phyloP scores from a whole-genome alignment of 2,113 vertebrate species.

The Narcine bancroftii region DNA sequence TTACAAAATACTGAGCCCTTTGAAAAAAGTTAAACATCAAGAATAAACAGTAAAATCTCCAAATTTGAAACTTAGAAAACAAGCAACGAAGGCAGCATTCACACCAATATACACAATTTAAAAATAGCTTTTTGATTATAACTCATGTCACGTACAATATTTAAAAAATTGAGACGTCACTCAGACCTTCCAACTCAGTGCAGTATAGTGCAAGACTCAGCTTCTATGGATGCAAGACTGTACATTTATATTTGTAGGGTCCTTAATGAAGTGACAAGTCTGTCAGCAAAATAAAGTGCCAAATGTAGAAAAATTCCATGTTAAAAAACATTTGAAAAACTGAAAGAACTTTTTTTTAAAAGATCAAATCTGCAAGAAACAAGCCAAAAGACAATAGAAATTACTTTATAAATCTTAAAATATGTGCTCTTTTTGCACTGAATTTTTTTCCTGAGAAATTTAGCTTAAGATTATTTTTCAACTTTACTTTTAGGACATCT shows the following conservation, averaged over 20 bases:
- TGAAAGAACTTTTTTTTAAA: too few relatives aligned
- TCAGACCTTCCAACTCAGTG: slow-evolving; percentile 10
- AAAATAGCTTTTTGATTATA: not conserved
- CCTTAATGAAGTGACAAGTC: not conserved
- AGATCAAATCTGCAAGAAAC: not conserved
- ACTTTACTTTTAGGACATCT: not conserved
- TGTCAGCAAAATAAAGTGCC: slow-evolving; percentile 33
- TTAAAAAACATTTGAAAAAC: too few relatives aligned
- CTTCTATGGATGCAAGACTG: not conserved
- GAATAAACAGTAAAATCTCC: not conserved
- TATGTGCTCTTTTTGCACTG: slow-evolving; percentile 10
- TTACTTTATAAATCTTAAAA: not conserved
- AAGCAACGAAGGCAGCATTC: slow-evolving; percentile 3
- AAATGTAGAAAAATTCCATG: slow-evolving; percentile 5
- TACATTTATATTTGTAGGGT: slow-evolving; percentile 18
- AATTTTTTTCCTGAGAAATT: slow-evolving; percentile 7
- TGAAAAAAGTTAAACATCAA: slow-evolving; percentile 11
- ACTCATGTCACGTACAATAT: not conserved
- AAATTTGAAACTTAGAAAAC: not conserved
- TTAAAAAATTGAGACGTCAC: slow-evolving; percentile 21
- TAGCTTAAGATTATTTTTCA: not conserved
- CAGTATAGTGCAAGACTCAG: slow-evolving; percentile 30
- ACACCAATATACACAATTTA: slow-evolving; percentile 36
- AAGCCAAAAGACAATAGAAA: not conserved
- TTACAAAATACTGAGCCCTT: slow-evolving; percentile 37